Conservation (phyloP, 2,888 invertebrate species). For the Oegoconia quadripuncta region DNA sequence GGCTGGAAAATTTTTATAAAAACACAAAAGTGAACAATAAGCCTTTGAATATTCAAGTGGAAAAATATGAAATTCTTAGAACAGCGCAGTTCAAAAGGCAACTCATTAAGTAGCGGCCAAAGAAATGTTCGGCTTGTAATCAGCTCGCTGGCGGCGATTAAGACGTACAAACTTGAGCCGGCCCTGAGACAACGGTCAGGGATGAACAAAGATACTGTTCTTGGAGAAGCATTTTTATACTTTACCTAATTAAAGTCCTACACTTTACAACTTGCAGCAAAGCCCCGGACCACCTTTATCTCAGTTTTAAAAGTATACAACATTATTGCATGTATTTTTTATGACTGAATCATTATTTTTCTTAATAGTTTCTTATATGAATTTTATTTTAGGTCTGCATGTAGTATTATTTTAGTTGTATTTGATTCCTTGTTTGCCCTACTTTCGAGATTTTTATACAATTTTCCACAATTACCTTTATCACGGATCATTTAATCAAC, state of each 20-base stretch:
- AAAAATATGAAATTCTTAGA: conserved; percentile 36
- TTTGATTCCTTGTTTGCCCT: too few species aligned
- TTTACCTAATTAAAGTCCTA: not conserved
- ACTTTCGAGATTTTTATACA: too few species aligned
- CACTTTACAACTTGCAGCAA: too few species aligned
- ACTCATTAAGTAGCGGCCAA: conserved; percentile 59
- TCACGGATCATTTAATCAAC: too few species aligned
- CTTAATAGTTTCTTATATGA: too few species aligned
- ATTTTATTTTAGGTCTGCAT: too few species aligned
- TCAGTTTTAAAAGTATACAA: too few species aligned
- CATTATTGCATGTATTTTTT: too few species aligned
- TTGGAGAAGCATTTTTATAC: not conserved
- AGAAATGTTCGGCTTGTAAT: conserved; percentile 62
- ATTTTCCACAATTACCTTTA: too few species aligned
- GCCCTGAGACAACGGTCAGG: conserved; percentile 48
- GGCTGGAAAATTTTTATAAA: conserved; percentile 18
- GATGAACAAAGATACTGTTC: conserved; percentile 18
- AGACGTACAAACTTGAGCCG: conserved; percentile 59
- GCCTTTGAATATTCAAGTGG: conserved; percentile 32
- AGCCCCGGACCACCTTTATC: too few species aligned
- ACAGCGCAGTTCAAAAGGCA: conserved; percentile 51
- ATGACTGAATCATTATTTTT: too few species aligned
- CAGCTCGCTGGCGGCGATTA: conserved; percentile 65
- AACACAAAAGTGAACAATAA: conserved; percentile 29
- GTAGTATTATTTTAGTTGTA: too few species aligned